Evolutionary conservation across 2,797 vertebrate species (phyloP), one percentile per base, ranked within the genome.

Genomic region (Danio kyathit): DNA sequence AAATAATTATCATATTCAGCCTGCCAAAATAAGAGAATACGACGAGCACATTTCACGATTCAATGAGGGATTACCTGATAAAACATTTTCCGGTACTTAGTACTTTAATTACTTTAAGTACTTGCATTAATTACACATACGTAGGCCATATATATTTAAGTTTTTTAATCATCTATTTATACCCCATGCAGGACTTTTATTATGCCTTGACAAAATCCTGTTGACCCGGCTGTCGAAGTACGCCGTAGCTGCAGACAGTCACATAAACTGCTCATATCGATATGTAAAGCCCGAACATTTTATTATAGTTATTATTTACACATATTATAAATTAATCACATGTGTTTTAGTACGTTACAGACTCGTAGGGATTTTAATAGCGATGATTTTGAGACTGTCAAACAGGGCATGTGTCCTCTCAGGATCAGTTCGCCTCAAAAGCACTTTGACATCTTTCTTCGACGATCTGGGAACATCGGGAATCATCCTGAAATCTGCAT

Each of bases 401-500:
- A 14, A 48, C 8, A 74, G 52, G 43, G 44, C 64, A 38, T 41
- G 54, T 40, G 76, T 40, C 73, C 74, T 52, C 5, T 41, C 46
- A 12, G 21, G 61, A 9, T 38, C 66, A 17, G 17, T 17, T 16
- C 78, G 74, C 38, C 43, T n/a, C 5, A 73, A 46, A 66, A 82
- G 74, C 51, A 63, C 73, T 17, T 64, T 83, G 29, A 17, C 77
- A 44, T 21, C 52, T 3, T 66, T 51, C 21, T 80, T 88, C 7
- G 79, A 77, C 8, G 64, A 76, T 8, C 29, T 29, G 54, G 63
- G 83, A 40, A 66, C 76, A 6, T 69, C 86, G 4, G 92, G 92
- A 0, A 80, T 96, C 6, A 90, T 99, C 74, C 89, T 99, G 2
- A 92, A 91, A 40, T 99, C 98, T 0, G 0, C 86, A 67, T 98